Evolutionary conservation across 2,113 vertebrate genomes (phyloP).

Genomic region (Mionectes macconnelli): DNA sequence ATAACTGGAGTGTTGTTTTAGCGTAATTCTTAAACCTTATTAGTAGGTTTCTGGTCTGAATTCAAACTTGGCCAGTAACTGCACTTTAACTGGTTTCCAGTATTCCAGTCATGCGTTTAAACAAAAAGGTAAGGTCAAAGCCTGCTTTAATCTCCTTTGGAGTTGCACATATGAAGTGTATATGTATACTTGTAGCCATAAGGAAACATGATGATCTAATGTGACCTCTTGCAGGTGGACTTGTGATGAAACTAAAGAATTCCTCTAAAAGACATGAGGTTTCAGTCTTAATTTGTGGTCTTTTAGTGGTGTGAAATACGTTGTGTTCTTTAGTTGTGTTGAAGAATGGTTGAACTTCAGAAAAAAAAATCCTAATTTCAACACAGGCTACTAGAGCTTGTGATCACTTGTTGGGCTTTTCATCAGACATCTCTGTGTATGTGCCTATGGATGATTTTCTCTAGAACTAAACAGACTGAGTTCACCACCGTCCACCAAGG

Average conservation of each 20-base stretch:
- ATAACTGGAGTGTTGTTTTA: not conserved
- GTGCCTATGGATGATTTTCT: not conserved
- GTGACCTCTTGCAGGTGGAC: constrained; percentile 10
- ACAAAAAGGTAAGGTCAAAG: not conserved
- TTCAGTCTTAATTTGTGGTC: not conserved
- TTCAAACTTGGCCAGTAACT: not conserved
- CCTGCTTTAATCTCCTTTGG: not conserved
- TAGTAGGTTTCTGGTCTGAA: not conserved
- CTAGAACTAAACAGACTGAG: not conserved
- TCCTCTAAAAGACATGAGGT: not conserved
- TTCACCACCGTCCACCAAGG: not conserved
- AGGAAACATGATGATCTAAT: not conserved
- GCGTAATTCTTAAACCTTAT: not conserved
- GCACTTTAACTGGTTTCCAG: not conserved
- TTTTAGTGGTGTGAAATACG: not conserved
- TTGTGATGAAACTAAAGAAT: constrained; percentile 5
- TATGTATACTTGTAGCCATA: not conserved
- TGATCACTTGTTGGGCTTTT: not conserved
- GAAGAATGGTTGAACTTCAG: not conserved
- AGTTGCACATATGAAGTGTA: not conserved
- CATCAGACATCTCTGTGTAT: not conserved
- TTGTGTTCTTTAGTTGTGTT: not conserved
- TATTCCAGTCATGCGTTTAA: not conserved
- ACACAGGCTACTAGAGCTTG: not conserved
- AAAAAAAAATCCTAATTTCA: not conserved